Evolutionary conservation across 1,140 invertebrate species (phyloP).

Genomic region (Drosophila lacteicornis): DNA sequence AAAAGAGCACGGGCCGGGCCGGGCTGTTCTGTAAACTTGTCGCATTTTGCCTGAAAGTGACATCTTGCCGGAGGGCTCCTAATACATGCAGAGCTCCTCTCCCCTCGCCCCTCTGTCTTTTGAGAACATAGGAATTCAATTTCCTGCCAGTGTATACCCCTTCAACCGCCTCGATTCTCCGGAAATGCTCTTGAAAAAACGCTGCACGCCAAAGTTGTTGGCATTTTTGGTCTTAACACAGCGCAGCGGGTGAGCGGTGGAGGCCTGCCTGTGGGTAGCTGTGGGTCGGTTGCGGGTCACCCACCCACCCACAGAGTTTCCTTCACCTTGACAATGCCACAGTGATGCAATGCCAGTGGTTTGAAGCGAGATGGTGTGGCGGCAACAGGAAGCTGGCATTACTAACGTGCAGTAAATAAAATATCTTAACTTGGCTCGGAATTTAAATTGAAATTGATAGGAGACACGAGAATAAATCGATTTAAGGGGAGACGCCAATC

Average conservation of each 20-base stretch:
- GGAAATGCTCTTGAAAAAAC: constrained; percentile 53
- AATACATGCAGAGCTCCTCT: background rate
- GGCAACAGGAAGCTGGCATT: constrained; percentile 19
- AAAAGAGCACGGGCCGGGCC: too few species aligned
- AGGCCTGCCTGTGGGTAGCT: background rate
- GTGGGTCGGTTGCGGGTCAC: background rate
- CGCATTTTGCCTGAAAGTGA: constrained; percentile 32
- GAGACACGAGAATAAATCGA: background rate
- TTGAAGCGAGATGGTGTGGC: too few species aligned
- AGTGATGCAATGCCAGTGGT: constrained; percentile 9
- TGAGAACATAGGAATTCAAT: constrained; percentile 65
- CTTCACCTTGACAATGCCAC: constrained; percentile 44
- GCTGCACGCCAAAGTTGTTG: constrained; percentile 6
- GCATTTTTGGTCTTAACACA: constrained; percentile 1
- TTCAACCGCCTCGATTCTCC: constrained; percentile 8
- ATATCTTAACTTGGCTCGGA: constrained; percentile 12
- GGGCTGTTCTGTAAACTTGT: constrained; percentile 15
- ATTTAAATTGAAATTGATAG: constrained; percentile 21
- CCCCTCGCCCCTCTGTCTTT: constrained; percentile 1
- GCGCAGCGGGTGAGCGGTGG: constrained; percentile 12
- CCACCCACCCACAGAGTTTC: constrained; percentile 10
- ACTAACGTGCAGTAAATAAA: constrained; percentile 10
- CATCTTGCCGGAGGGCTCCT: constrained; percentile 27
- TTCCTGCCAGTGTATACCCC: constrained; percentile 44
- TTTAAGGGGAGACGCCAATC: background rate